Base-by-base conservation (phyloP, 2,888 invertebrate genomes). In the Tricholauxania praeusta region DNA sequence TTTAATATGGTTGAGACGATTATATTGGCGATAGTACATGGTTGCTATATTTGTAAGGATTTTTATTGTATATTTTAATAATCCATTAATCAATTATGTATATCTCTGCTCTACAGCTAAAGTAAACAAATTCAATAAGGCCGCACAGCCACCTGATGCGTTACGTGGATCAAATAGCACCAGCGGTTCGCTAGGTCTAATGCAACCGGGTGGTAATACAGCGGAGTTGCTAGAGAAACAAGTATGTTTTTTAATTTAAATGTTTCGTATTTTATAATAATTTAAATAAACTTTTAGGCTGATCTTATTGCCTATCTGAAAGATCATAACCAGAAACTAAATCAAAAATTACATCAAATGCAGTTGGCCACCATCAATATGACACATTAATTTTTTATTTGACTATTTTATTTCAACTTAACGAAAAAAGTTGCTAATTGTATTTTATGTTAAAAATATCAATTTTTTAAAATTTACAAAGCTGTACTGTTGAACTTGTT, bases 301-400 rank as follows among this genome's bases (percentile, higher is more conserved):
- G 93, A 93, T 85, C 87, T 93, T 12, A 93, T 93, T 77, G 88
- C 90, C 80, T 92, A 92, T 82, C 86, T 93, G 72, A 90, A 90
- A 77, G 92, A 93, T 81, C 92, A 92, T 78, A 92, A 93, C 79
- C 89, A 89, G 47, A 89, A 90, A 80, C 87, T 93, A 57, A 91
- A 91, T 77, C 90, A 91, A 78, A 92, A 91, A 82, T 87, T 93
- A 79, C 91, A 92, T 88, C 86, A 89, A 73, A 84, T 91, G 79
- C 90, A 89, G 82, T 88, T 89, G 65, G 88, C 87, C 60, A 74
- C 82, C 15, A 66, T 79, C 4, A 76, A 74, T 57, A 55, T 76
- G 1, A 28, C 76, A 17, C 68, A 71, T 63, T 74, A 48, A 74
- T 7, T 63, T 57, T 57, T 28, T 5, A 57, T 28, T 14, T 57